phyloP scores from a whole-genome alignment of 1,140 invertebrate genomes.

The Drosophila suzukii region DNA sequence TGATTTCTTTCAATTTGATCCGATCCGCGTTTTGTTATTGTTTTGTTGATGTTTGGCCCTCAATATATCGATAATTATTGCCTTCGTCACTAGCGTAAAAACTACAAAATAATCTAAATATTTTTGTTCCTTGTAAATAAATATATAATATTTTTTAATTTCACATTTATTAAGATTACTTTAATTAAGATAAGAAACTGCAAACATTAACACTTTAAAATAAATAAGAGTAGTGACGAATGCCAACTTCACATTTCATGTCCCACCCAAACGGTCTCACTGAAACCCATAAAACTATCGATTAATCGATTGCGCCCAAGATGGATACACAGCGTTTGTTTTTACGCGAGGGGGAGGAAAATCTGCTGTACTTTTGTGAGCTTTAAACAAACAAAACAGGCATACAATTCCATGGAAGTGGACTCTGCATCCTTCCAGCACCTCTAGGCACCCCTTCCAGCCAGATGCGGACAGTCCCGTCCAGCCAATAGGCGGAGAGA shows the following conservation, averaged over 20 bases:
- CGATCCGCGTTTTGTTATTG: conserved; percentile 15
- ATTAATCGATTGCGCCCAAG: conserved; percentile 1
- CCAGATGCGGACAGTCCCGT: not conserved
- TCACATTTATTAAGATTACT: not conserved
- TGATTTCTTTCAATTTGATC: not conserved
- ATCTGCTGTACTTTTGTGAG: conserved; percentile 24
- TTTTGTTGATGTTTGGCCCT: not conserved
- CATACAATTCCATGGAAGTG: not conserved
- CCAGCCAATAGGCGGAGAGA: not conserved
- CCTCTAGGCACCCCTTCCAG: not conserved
- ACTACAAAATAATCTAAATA: not conserved
- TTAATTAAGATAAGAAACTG: not conserved
- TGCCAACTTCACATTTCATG: not conserved
- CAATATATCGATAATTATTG: not conserved
- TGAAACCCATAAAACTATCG: not conserved
- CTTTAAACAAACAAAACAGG: conserved; percentile 16
- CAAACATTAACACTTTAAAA: not conserved
- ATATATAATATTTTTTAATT: too few relatives aligned
- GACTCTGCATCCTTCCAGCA: not conserved
- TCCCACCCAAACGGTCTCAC: not conserved
- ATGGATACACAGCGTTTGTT: conserved; percentile 32
- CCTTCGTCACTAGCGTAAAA: not conserved
- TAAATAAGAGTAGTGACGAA: not conserved
- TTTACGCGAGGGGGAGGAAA: conserved; percentile 13
- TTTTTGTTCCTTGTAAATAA: too few relatives aligned